phyloP scores from a whole-genome alignment of 64 coral and sea anemone genomes.

The Stylophora pistillata region DNA sequence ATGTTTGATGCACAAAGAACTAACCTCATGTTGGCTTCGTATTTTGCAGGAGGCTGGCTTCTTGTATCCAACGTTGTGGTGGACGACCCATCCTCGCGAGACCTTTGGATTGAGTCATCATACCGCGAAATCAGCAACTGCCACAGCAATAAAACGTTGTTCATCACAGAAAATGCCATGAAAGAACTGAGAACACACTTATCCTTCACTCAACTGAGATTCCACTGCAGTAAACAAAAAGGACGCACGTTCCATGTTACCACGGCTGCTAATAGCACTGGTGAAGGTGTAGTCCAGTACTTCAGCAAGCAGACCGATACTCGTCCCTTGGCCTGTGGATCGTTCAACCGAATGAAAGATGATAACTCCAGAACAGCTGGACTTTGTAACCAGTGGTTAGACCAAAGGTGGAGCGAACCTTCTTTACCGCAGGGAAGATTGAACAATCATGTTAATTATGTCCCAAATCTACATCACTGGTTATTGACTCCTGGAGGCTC shows the following conservation, averaged over 20 bases:
- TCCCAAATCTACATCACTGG: not conserved
- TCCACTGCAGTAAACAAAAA: not conserved
- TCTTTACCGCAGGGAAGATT: not conserved
- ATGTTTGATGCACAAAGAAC: too few species aligned
- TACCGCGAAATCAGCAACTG: too few species aligned
- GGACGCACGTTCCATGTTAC: constrained; percentile 11
- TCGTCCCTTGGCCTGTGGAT: not conserved
- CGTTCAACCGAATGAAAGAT: not conserved
- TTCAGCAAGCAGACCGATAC: not conserved
- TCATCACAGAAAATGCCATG: too few species aligned
- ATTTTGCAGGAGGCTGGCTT: too few species aligned
- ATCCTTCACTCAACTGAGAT: too few species aligned
- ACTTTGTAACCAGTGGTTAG: not conserved
- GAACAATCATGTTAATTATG: not conserved
- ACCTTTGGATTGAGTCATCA: too few species aligned
- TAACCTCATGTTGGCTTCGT: too few species aligned
- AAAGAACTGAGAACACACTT: too few species aligned
- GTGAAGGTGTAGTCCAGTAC: constrained; percentile 2
- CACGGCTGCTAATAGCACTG: not conserved
- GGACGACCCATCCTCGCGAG: too few species aligned
- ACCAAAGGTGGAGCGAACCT: not conserved
- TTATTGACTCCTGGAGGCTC: not conserved
- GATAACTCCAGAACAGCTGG: not conserved
- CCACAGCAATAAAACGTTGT: too few species aligned
- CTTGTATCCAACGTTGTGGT: too few species aligned